Evolutionary conservation across 2,113 vertebrate genomes (phyloP).

Genomic region (Pristiophorus japonicus): DNA sequence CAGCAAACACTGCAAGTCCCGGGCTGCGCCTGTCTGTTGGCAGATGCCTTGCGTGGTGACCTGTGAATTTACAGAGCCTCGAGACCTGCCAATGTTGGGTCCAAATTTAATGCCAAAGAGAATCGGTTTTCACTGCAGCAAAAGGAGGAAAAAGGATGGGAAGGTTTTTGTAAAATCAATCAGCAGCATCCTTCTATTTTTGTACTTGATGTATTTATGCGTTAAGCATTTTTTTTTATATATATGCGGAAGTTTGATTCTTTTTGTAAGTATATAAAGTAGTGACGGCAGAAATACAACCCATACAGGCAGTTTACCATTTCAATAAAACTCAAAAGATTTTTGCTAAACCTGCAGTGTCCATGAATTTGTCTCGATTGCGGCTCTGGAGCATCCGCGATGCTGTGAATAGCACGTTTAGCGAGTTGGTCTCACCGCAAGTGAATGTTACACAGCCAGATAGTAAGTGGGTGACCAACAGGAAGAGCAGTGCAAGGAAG

Average conservation of each 20-base stretch:
- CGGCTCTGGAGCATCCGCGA: too few species aligned
- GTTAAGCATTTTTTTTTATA: too few species aligned
- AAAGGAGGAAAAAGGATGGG: neutral
- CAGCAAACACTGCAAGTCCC: neutral
- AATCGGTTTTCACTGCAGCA: neutral
- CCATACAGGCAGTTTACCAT: neutral
- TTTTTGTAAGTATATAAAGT: neutral
- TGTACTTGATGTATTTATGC: conserved; percentile 30
- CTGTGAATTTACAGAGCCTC: neutral
- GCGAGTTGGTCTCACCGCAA: too few species aligned
- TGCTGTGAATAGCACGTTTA: too few species aligned
- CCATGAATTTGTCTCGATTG: neutral
- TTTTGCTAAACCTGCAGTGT: neutral
- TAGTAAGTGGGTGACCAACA: too few species aligned
- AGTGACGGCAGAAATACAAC: neutral
- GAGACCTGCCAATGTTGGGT: neutral
- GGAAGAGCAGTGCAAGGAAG: too few species aligned
- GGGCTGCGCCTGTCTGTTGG: neutral
- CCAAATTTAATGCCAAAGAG: neutral
- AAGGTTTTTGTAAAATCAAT: neutral
- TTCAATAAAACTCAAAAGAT: conserved; percentile 12
- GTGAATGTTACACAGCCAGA: too few species aligned
- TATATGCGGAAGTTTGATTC: neutral
- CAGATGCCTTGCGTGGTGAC: neutral
- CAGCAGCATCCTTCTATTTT: conserved; percentile 32